phyloP scores from a whole-genome alignment of 1,140 invertebrate genomes.

The Cherax destructor region DNA sequence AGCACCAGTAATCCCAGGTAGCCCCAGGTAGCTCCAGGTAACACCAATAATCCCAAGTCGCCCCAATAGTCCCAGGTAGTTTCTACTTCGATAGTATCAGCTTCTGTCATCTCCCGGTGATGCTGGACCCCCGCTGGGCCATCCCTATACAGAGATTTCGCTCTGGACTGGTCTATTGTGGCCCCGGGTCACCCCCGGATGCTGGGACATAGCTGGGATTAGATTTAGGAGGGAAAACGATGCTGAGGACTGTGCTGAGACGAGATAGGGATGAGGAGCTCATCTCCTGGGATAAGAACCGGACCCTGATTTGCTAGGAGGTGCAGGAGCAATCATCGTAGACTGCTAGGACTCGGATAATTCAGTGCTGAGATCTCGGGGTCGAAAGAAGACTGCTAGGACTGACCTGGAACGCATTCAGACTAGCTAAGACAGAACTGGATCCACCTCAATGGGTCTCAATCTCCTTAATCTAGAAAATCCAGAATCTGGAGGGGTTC shows the following conservation, averaged over 20 bases:
- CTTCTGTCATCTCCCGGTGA: not conserved
- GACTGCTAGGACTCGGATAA: too few species aligned
- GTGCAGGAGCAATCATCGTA: too few species aligned
- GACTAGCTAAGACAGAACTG: too few species aligned
- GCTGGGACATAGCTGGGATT: not conserved
- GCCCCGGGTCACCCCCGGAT: not conserved
- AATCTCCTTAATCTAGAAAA: too few species aligned
- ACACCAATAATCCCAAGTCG: not conserved
- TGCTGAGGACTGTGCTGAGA: not conserved
- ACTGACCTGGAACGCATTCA: too few species aligned
- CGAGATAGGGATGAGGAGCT: not conserved
- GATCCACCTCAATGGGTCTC: too few species aligned
- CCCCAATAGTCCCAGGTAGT: not conserved
- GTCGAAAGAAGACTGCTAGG: too few species aligned
- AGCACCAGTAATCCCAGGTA: not conserved
- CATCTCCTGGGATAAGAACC: too few species aligned
- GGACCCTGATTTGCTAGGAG: too few species aligned
- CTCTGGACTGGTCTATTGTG: not conserved
- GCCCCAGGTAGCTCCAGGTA: not conserved
- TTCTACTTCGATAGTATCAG: not conserved
- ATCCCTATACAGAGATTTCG: not conserved
- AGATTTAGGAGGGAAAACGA: not conserved
- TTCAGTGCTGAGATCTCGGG: too few species aligned
- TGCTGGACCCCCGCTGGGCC: not conserved
- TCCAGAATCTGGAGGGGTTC: too few species aligned